Evolutionary conservation across 2,797 vertebrate species (phyloP), one percentile per base, ranked within the genome.

Genomic region (Phalanger gymnotis): DNA sequence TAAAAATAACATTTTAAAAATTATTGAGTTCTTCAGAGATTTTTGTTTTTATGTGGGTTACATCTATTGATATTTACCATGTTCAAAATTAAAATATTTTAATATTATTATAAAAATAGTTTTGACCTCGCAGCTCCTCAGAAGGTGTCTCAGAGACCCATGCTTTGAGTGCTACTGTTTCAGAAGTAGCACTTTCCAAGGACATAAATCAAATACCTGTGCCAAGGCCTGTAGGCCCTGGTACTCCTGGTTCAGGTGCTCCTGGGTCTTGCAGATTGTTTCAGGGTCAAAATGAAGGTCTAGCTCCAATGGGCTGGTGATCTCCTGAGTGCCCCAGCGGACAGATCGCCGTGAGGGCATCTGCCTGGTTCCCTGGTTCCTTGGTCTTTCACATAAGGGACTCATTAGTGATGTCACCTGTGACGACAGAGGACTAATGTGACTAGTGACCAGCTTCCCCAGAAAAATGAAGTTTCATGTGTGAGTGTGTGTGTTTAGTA

Each of bases 271-370:
- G 96, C 99, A 98, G 95, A 99, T 99, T 0, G 98, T 99, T n/a
- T 98, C 98, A 66, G 98, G 98, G 96, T 99, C 98, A 98, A 99
- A 99, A 96, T 99, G 98, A 1, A 97, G 97, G 96, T 99, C 99
- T 92, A 90, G 7, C 90, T 98, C 95, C 90, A 96, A 93, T 0
- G 31, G 94, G 93, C 61, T 96, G n/a, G 98, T 34, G 4, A 98
- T 98, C 98, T 99, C 99, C n/a, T 97, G 66, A 0, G 98, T 98
- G 53, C 96, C 54, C 47, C 97, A 94, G 1, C 97, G 98, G 97
- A 98, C 98, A 5, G 98, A 99, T 95, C 97, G 98, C 51, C 97
- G 52, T 22, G 54, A 91, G 52, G 58, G 47, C 55, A 57, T 92
- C 47, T 0, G 0, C 55, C 91, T 93, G 92, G 97, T 31, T 97